These are phyloP conservation scores for Coptodon bakossiorum DNA, from an alignment of 2,113 vertebrate species.

Conservation along the genomic window DNA sequence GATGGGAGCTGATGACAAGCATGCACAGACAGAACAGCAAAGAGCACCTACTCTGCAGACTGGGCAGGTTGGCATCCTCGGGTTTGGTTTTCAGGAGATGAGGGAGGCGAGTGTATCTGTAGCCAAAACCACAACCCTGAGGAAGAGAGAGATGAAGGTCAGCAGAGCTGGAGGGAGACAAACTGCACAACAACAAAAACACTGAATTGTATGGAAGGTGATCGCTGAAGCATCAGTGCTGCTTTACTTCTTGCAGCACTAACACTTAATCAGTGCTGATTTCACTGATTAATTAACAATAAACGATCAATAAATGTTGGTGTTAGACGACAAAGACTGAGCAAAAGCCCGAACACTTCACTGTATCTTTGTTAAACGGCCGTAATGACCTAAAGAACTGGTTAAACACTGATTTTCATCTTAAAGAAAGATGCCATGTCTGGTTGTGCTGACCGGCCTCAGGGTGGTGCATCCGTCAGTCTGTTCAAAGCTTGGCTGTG, in stretches of 20 bases:
- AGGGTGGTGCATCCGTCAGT: neutral
- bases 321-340: neutral
- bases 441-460: neutral
- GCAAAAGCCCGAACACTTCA: neutral
- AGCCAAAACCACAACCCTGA: conserved; percentile 96
- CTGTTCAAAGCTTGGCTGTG: neutral
- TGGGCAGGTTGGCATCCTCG: conserved; percentile 92
- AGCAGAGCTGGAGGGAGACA: neutral
- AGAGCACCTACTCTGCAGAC: conserved; percentile 88
- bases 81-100: conserved; percentile 97
- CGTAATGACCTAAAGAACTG: neutral
- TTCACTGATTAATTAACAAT: neutral
- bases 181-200: neutral
- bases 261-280: neutral
- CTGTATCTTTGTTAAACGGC: accelerated
- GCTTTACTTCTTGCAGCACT: neutral
- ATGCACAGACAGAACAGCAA: neutral
- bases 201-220: accelerated
- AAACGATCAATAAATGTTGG: neutral
- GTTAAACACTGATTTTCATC: neutral
- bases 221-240: neutral
- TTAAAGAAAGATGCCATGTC: accelerated
- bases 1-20: neutral
- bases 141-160: neutral
- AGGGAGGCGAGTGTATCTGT: conserved; percentile 94